Evolutionary conservation across 2,113 vertebrate genomes (phyloP), one percentile per base, ranked within the genome.

Genomic region (Thamnaconus septentrionalis): DNA sequence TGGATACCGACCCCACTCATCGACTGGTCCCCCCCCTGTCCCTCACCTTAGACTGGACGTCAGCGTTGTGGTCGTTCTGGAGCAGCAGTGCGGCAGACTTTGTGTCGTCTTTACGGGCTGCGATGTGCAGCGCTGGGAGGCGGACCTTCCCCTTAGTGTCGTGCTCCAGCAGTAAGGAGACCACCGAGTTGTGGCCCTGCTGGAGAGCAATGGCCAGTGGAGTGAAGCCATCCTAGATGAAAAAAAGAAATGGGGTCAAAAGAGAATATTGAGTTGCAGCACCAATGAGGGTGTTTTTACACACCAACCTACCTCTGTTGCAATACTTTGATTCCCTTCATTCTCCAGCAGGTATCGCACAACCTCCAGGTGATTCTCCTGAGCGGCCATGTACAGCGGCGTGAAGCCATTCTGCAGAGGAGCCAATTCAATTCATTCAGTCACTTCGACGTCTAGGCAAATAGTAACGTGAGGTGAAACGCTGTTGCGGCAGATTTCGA

Each of bases 71-170:
- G 82, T 99, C 97, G 0, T 96, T 98, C 91, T 99, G 97, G 59
- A 99, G 94, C 48, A 99, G 77, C 8, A 99, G 94, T 0, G 97
- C 97, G 0, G 97, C 97, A 0, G 96, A 97, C 40, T 98, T 99
- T 78, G 97, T 99, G 91, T 99, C 97, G 0, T 98, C 97, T 77
- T 99, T 99, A 76, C 97, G 91, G 8, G 97, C 97, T 0, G 97
- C 97, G 4, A 99, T 99, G 69, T 99, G 97, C 87, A 99, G 87
- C 0, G 97, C 97, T 0, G 97, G 97, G 11, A 99, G 90, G 6
- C 96, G 89, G 56, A 98, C 97, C 64, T 98, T 98, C 6, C 97
- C 97, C 82, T 99, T 99, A 46, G 97, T 98, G 92, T 99, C 97
- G 0, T 99, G 96, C 79, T 99, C 97, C 90, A 99, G 60, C 51